Evolutionary conservation across 2,113 vertebrate genomes (phyloP), one percentile per base, ranked within the genome.

Genomic region (Centropristis striata): DNA sequence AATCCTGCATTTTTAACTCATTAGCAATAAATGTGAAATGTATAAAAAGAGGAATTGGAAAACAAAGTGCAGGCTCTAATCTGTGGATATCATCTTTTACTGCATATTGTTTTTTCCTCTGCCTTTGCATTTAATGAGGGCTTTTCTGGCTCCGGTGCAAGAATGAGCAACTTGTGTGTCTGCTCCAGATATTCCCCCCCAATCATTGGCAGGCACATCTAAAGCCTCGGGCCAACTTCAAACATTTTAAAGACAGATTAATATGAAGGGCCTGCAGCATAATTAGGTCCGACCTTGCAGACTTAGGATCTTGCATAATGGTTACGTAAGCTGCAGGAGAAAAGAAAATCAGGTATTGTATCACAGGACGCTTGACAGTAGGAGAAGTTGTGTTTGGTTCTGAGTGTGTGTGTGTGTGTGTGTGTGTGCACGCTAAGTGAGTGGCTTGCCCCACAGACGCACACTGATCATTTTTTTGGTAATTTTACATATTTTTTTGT

Each of bases 211-310:
- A 86, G 71, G 54, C 72, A 84, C 76, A 67, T 91, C 90, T 87
- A 60, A 90, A 81, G 71, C 75, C 44, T 69, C 15, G 8, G 77
- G 80, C 21, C 6, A 59, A 86, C 75, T 80, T 87, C 78, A 88
- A 83, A 90, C 75, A 81, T 68, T 81, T 78, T 78, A 84, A 89
- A 72, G 71, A 80, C 80, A 83, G 84, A 92, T 90, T 90, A 86
- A 88, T 80, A 76, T 14, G 72, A 71, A 74, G 71, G 61, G 63
- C 84, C 87, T 15, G 27, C 59, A 51, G 90, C 72, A 64, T 89
- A 90, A 90, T 86, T 81, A 87, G 65, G 64, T 20, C 47, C 6
- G 36, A 85, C 82, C 83, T 88, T 76, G 32, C 60, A 75, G 75
- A 81, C 65, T 82, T 67, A 51, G 54, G 36, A 20, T 75, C 69